Base-by-base conservation (phyloP, 2,113 vertebrate genomes). In the Propithecus coquereli region DNA sequence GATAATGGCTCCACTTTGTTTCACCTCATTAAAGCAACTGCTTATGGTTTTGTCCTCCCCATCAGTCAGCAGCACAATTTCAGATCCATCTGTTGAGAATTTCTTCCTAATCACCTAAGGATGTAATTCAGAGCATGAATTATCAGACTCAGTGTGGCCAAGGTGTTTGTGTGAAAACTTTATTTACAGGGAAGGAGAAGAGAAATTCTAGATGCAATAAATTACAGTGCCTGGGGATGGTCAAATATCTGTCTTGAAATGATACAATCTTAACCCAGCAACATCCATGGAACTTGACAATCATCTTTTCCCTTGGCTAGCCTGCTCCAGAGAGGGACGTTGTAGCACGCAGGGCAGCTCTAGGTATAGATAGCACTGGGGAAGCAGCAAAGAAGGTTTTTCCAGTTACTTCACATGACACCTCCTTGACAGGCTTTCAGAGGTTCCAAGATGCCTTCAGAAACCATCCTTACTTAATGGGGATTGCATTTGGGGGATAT, bases 31-130 rank as follows among this genome's bases (percentile, higher is more conserved):
- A 61, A 98, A 95, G 92, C 98, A 99, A 0, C 0, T 1, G 5
- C 14, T 73, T 76, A 98, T 94, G 30, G 57, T 47, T 23, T 0
- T 63, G 82, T 98, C 98, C 40, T 98, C 97, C 14, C 99, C 98
- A 27, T 98, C 98, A 0, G 98, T 98, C 86, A 98, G 95, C 57
- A 99, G 91, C 77, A 99, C 94, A 0, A 99, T 98, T 96, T 98
- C 98, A 97, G 98, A 91, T 57, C 98, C 98, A 52, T 95, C 91
- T 63, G 95, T 97, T 30, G 71, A 5, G 52, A 96, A 97, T 96
- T 98, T 96, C 40, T 43, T 81, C 84, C 4, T 85, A 92, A 99
- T 98, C 66, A 97, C 96, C 99, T 99, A 68, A 92, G 68, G 80
- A 79, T 65, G 93, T 7, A 87, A 92, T 87, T 65, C 13, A 93